A percentile compares a stretch with the other conserved stretches of the same genome.
Evolutionary conservation across 1,140 invertebrate species (phyloP).

Genomic region (Cepaea nemoralis): DNA sequence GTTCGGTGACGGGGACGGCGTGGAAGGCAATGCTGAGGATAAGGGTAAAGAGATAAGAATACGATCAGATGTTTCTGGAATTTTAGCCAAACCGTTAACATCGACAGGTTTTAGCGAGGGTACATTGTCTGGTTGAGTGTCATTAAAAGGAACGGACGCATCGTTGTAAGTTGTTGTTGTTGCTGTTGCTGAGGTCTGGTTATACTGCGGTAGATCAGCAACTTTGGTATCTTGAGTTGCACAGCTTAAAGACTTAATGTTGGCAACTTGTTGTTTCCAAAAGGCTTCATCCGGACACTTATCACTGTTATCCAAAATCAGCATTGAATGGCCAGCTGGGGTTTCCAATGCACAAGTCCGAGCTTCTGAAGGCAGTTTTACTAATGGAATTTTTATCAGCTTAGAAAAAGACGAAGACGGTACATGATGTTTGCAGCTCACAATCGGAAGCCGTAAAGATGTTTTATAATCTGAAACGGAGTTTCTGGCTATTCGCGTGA

Average conservation of each 20-base stretch:
- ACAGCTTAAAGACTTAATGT: not conserved
- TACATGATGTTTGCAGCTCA: too few species aligned
- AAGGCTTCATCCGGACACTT: not conserved
- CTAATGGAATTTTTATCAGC: not conserved
- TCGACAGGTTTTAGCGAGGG: not conserved
- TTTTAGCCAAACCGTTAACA: conserved; percentile 11
- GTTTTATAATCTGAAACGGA: not conserved
- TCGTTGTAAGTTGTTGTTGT: not conserved
- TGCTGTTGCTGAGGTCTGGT: not conserved
- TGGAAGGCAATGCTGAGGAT: not conserved
- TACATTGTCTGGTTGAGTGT: not conserved
- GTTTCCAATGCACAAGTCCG: not conserved
- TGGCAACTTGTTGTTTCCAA: not conserved
- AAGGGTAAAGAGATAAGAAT: not conserved
- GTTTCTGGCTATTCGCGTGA: too few species aligned
- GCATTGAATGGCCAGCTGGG: too few species aligned
- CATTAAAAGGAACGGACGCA: not conserved
- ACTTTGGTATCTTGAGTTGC: not conserved
- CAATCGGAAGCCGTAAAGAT: not conserved
- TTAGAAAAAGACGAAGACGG: not conserved
- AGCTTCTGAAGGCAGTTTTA: not conserved
- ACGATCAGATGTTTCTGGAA: conserved; percentile 18
- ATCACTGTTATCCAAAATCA: too few species aligned
- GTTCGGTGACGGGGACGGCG: not conserved
- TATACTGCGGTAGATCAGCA: not conserved